These are phyloP conservation scores for Theocolax elegans DNA, from an alignment of 1,140 invertebrate species.

Conservation along the genomic window DNA sequence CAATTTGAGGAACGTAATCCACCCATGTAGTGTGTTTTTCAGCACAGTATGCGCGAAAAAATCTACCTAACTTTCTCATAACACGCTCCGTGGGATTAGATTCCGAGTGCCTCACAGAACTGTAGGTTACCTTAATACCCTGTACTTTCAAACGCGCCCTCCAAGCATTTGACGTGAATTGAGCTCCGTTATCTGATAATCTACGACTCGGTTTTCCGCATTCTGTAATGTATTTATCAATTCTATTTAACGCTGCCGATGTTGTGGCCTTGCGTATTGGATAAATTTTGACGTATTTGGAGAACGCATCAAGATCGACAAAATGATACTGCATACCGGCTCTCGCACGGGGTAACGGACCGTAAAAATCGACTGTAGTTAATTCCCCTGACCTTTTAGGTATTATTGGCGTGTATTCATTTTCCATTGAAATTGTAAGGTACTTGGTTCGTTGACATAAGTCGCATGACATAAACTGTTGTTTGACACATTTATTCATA, in stretches of 20 bases:
- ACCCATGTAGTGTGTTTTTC: neutral
- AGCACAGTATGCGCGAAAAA: conserved; percentile 7
- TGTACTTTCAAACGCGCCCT: neutral
- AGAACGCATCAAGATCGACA: conserved; percentile 32
- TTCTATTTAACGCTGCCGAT: neutral
- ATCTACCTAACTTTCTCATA: neutral
- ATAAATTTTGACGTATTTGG: conserved; percentile 16
- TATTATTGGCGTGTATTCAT: neutral
- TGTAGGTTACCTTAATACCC: neutral
- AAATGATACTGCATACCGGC: conserved; percentile 17
- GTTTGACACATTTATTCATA: neutral
- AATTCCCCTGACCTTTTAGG: no score
- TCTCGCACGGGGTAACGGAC: conserved; percentile 10
- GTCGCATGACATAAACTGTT: conserved; percentile 3
- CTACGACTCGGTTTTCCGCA: neutral
- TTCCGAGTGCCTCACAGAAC: conserved; percentile 1
- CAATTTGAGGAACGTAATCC: neutral
- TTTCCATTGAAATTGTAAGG: no score
- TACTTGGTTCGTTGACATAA: conserved; percentile 21
- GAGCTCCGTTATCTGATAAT: neutral
- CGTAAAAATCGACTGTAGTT: conserved; percentile 33
- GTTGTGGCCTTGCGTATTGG: no score
- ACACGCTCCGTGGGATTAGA: neutral
- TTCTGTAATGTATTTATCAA: conserved; percentile 4
- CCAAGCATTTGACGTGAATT: neutral